A percentile compares a stretch with the other conserved stretches of the same genome.
Evolutionary conservation across 1,140 invertebrate species (phyloP).

Genomic region (Carposina sasakii): DNA sequence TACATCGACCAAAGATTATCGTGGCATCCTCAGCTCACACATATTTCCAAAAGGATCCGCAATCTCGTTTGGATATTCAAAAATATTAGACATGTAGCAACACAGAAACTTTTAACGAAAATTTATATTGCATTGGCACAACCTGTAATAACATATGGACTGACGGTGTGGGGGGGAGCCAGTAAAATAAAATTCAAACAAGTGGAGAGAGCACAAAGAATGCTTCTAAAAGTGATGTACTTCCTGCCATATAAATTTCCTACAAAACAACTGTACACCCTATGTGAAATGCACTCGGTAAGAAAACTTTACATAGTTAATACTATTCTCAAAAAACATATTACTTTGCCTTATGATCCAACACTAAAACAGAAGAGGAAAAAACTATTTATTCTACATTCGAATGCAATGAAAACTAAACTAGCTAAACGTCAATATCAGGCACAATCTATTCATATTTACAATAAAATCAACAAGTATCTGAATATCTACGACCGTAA

Average conservation of each 20-base stretch:
- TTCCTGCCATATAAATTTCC: slow-evolving; percentile 3
- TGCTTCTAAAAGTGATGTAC: slow-evolving; percentile 4
- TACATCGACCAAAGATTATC: background rate
- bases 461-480: too few relatives aligned
- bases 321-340: background rate
- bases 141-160: slow-evolving; percentile 4
- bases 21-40: background rate
- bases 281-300: background rate
- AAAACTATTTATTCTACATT: too few relatives aligned
- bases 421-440: too few relatives aligned
- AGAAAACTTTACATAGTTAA: background rate
- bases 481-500: too few relatives aligned
- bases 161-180: background rate
- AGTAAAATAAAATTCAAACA: background rate
- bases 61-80: slow-evolving; percentile 8
- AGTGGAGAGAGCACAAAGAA: slow-evolving; percentile 4
- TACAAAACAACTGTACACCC: background rate
- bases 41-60: slow-evolving; percentile 1
- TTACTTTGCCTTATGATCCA: background rate
- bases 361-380: too few relatives aligned
- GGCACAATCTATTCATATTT: too few relatives aligned
- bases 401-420: too few relatives aligned
- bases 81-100: slow-evolving; percentile 5
- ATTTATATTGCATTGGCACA: background rate
- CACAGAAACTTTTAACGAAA: background rate